A percentile compares a stretch with the other conserved stretches of the same genome.
Conservation (phyloP, 2,113 vertebrate genomes). For the Sarotherodon lohbergeri region DNA sequence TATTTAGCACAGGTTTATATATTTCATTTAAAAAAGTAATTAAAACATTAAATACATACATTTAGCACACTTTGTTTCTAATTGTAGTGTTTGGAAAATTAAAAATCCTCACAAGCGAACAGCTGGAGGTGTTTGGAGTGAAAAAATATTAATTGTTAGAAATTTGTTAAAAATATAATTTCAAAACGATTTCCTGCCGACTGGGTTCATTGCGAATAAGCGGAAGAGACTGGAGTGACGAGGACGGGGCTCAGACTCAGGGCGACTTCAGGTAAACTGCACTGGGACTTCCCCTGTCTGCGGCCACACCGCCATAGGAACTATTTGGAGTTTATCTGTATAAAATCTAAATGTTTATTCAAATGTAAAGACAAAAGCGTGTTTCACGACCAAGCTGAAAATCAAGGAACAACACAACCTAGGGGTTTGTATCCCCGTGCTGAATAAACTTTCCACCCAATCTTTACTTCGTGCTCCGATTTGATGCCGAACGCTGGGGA, state of each 20-base stretch:
- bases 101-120: not conserved
- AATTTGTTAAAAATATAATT: not conserved
- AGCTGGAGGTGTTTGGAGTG: not conserved
- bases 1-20: not conserved
- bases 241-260: not conserved
- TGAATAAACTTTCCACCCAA: not conserved
- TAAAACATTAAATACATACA: not conserved
- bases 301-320: not conserved
- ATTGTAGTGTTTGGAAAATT: not conserved
- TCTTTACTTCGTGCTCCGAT: not conserved
- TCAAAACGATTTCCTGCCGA: not conserved
- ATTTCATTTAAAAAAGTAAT: not conserved
- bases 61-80: not conserved
- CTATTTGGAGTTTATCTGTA: not conserved
- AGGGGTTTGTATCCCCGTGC: not conserved
- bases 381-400: not conserved
- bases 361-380: not conserved
- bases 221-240: not conserved
- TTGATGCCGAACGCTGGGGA: not conserved
- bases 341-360: not conserved
- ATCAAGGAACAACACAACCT: not conserved
- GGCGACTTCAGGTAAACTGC: not conserved
- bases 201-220: not conserved
- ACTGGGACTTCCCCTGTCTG: not conserved
- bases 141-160: not conserved